Evolutionary conservation across 2,888 invertebrate genomes (phyloP).

Genomic region (Sesamia inferens): DNA sequence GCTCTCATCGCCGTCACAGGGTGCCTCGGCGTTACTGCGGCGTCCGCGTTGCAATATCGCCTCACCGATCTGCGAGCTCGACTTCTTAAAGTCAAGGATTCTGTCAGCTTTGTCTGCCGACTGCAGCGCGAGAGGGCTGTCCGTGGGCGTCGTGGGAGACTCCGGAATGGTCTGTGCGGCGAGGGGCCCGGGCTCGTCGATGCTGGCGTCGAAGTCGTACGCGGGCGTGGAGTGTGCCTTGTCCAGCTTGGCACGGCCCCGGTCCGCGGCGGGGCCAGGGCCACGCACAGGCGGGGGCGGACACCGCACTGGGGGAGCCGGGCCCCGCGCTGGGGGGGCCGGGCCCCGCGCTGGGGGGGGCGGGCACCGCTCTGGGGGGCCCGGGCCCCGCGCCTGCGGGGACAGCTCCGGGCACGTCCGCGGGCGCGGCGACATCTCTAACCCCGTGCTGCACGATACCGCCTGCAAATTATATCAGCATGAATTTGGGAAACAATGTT

Average conservation of each 20-base stretch:
- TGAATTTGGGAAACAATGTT: neutral
- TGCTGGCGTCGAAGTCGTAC: conserved; percentile 90
- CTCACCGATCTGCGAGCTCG: conserved; percentile 80
- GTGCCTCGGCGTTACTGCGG: conserved; percentile 39
- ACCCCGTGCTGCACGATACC: conserved; percentile 93
- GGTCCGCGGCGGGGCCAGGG: conserved; percentile 66
- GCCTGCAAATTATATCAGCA: conserved; percentile 79
- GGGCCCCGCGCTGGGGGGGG: conserved; percentile 24
- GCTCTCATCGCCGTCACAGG: neutral
- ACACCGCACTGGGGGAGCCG: conserved; percentile 32
- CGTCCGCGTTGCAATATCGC: conserved; percentile 75
- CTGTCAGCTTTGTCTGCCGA: conserved; percentile 77
- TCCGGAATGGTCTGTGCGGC: conserved; percentile 79
- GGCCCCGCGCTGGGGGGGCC: neutral
- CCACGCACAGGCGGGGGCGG: conserved; percentile 52
- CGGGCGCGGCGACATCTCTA: conserved; percentile 92
- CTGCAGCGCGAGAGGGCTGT: conserved; percentile 76
- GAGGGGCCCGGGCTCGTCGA: conserved; percentile 65
- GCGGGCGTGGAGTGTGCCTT: conserved; percentile 96
- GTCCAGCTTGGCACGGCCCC: conserved; percentile 88
- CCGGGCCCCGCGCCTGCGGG: conserved; percentile 55
- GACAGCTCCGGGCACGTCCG: conserved; percentile 90
- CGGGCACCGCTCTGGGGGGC: conserved; percentile 56
- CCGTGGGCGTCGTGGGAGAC: conserved; percentile 77
- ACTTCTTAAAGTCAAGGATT: conserved; percentile 83